Evolutionary conservation across 2,797 vertebrate species (phyloP), one percentile per base, ranked within the genome.

Genomic region (Syngnathus rostellatus): DNA sequence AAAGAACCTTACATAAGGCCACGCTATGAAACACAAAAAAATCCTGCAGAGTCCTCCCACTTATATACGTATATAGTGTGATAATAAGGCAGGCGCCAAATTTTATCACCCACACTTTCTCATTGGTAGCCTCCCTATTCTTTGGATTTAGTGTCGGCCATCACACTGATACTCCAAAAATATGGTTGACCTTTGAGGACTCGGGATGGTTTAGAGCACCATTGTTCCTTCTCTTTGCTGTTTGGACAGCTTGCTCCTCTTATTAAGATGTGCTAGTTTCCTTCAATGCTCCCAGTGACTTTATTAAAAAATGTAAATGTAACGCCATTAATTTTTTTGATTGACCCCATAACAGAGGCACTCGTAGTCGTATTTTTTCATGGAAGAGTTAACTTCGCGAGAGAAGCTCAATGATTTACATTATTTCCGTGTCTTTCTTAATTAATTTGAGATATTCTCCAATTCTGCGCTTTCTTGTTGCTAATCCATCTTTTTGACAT

Each of bases 291-390:
- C 92, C 87, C 89, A 89, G 91, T 86, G 90, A 93, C 92, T 94
- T 93, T 93, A 94, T 96, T 94, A 94, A 94, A 87, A 92, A 92
- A 91, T 91, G 93, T 93, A 94, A 94, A 93, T 92, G 91, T 92
- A 88, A 92, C 92, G 90, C 86, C 90, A 90, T 93, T 92, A 93
- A 31, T 92, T 94, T 90, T 94, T 94, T 61, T 61, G 21, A 95
- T 91, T 88, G 90, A 73, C 86, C 83, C 84, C 89, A 93, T 94
- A 94, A 94, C 94, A 91, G 91, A 86, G 90, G 89, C 80, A 88
- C 92, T 85, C 87, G 89, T 88, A 25, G 53, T 88, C 87, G 88
- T 90, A 92, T 93, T 93, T 89, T 23, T 87, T 92, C 91, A 91
- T 90, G 87, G 91, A 92, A 88, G 89, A 21, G 85, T 94, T 93